Base-by-base conservation (phyloP, 2,113 vertebrate genomes). In the Girardinichthys multiradiatus region DNA sequence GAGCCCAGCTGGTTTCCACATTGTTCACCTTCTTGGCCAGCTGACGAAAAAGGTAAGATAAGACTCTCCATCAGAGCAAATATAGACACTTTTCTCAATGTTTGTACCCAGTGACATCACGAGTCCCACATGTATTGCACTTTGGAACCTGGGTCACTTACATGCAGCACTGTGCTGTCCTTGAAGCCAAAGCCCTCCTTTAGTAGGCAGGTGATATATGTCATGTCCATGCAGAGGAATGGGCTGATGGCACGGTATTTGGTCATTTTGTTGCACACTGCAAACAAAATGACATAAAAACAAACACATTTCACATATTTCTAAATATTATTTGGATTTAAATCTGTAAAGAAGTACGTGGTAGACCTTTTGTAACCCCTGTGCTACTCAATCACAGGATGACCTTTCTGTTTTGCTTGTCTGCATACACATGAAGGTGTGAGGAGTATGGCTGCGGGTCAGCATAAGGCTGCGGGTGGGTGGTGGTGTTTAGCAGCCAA, bases 171-270 rank as follows among this genome's bases (percentile, higher is more conserved):
- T 0, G 97, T 99, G 90, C 77, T 93, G 71, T 97, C 97, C 84
- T 95, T 94, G 93, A 99, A 99, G 89, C 97, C 97, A 84, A 99
- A 99, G 21, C 97, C 98, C 64, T 99, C 97, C 86, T 96, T 98
- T 85, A 99, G 85, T 88, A 99, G 94, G 89, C 95, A 96, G 19
- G 97, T 96, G 93, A 99, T 99, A 72, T 99, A 99, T 63, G 95
- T 94, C 89, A 99, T 96, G 87, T 99, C 97, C 97, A 99, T 99
- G 92, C 98, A 99, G 57, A 99, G 95, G 93, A 96, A 98, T 58
- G 97, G 97, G 80, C 95, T 98, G 87, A 95, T 94, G 0, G 95
- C 94, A 5, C 93, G 93, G 82, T 96, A 97, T 84, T 93, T 95
- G 79, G 96, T 96, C 94, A 97, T 95, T 92, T 96, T 96, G 88